These are phyloP conservation scores for Petrocephalus microphthalmus DNA, from an alignment of 2,113 vertebrate species.

Conservation along the genomic window DNA sequence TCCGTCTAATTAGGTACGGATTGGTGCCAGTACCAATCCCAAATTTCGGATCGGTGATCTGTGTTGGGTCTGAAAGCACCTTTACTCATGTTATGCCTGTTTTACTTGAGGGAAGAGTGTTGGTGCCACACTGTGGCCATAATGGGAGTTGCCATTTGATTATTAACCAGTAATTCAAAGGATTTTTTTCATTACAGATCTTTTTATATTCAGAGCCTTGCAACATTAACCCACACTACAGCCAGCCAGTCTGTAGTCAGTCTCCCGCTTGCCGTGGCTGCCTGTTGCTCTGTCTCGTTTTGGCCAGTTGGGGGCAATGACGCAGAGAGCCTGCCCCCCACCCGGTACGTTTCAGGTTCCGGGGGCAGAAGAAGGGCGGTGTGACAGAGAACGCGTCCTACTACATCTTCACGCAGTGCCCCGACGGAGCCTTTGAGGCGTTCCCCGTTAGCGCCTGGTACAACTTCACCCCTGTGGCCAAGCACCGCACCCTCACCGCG, in stretches of 20 bases:
- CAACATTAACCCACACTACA: background rate
- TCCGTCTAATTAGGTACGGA: background rate
- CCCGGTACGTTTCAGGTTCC: conserved; percentile 62
- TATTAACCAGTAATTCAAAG: background rate
- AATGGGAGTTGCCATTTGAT: background rate
- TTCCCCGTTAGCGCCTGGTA: conserved; percentile 88
- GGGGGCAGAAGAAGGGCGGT: conserved; percentile 80
- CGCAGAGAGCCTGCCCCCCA: background rate
- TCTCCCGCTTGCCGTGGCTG: background rate
- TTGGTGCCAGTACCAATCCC: background rate
- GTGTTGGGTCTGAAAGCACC: too few relatives aligned
- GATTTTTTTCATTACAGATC: background rate
- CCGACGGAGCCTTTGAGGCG: conserved; percentile 85
- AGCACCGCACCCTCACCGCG: conserved; percentile 80
- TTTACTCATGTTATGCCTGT: too few relatives aligned
- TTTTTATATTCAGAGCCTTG: background rate
- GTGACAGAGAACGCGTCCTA: conserved; percentile 82
- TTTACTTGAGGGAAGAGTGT: background rate
- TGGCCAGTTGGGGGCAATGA: background rate
- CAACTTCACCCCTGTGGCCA: conserved; percentile 78
- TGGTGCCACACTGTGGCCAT: background rate
- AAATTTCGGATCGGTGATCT: too few relatives aligned
- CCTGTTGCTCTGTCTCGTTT: background rate
- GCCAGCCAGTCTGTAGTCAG: background rate
- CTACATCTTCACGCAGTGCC: conserved; percentile 89